Base-by-base conservation (phyloP, 2,113 vertebrate species). In the Eulemur macaco region DNA sequence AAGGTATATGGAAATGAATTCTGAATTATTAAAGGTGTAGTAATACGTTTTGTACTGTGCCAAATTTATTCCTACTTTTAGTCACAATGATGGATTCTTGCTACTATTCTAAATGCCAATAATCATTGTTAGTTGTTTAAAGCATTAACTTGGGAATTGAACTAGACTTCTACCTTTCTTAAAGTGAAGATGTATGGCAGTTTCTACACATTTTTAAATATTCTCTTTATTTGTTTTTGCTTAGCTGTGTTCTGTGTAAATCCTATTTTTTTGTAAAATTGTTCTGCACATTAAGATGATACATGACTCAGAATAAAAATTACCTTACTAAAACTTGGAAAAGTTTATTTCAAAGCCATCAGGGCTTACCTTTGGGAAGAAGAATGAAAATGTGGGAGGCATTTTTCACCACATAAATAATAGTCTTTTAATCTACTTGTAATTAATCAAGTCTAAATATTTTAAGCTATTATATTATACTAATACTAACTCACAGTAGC, bases 1-100 rank as follows among this genome's bases (percentile, higher is more conserved):
- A 1, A 66, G 85, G 42, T 83, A 5, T 82, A 86, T 90, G 84
- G 66, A 94, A 98, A 97, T 95, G 54, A 87, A 78, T 95, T 71
- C 47, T 97, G 95, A 97, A 97, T 97, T 96, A 97, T 97, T 97
- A 90, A 97, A 93, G 64, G 15, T 68, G 4, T 25, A 78, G 66
- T 97, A 96, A 96, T 94, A 87, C 25, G 21, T 93, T 97, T 94
- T 97, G 52, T 94, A 88, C 50, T 80, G 95, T 95, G 45, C 45
- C 83, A 96, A 92, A 21, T 73, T 91, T 88, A 90, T 85, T 76
- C 13, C 5, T 92, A 93, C 42, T 91, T 93, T 94, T 90, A 88
- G 63, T 97, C 88, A 96, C 39, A 95, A 39, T 91, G 60, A 96
- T 77, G 81, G 31, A 78, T 56, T 82, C n/a, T 92, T 91, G 14